Evolutionary conservation across 2,113 vertebrate genomes (phyloP).

Genomic region (Shinisaurus crocodilurus): DNA sequence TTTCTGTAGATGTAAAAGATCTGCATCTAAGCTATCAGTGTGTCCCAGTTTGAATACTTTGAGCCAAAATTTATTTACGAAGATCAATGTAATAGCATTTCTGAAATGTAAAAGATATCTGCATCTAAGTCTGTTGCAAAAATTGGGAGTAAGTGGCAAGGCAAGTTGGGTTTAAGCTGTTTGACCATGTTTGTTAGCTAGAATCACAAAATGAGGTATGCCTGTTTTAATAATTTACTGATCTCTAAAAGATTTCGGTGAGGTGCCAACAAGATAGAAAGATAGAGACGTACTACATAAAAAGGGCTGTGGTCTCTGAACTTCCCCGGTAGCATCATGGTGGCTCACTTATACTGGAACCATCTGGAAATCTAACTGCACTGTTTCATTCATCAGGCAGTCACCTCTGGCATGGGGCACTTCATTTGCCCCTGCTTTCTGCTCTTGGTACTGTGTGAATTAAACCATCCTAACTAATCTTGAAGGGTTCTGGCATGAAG

Average conservation of each 20-base stretch:
- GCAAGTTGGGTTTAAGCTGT: not conserved
- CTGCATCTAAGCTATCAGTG: too few relatives aligned
- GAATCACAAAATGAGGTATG: not conserved
- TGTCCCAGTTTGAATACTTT: not conserved
- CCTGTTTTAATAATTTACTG: not conserved
- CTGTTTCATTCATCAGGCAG: not conserved
- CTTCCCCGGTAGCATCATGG: not conserved
- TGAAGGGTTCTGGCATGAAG: not conserved
- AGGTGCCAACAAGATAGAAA: not conserved
- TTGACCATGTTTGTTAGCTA: not conserved
- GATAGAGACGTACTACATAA: rapidly evolving
- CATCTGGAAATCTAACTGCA: not conserved
- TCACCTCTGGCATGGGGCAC: not conserved
- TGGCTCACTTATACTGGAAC: not conserved
- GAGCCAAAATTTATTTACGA: not conserved
- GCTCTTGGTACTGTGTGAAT: too few relatives aligned
- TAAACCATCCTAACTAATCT: not conserved
- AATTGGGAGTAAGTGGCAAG: not conserved
- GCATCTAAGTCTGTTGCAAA: not conserved
- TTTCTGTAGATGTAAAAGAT: not conserved
- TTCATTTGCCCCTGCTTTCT: not conserved
- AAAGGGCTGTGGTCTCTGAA: not conserved
- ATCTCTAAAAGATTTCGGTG: not conserved
- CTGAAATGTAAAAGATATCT: not conserved
- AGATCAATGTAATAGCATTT: not conserved